These are phyloP conservation scores for Tachypleus tridentatus DNA, from an alignment of 1,140 invertebrate genomes.

Conservation along the genomic window DNA sequence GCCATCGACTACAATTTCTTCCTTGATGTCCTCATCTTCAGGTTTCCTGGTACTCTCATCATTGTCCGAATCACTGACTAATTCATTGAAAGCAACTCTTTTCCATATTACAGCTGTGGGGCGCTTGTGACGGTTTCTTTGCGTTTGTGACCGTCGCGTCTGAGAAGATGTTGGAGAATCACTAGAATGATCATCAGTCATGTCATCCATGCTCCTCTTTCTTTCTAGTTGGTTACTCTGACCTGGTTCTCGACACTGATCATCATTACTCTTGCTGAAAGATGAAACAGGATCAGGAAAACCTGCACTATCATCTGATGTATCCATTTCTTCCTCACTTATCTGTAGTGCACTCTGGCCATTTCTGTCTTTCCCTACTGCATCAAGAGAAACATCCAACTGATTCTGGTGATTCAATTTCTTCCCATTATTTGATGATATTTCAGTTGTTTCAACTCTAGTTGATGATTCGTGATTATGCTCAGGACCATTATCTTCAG, in stretches of 20 bases:
- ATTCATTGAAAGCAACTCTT: constrained; percentile 17
- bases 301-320: not conserved
- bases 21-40: constrained; percentile 2
- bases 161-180: not conserved
- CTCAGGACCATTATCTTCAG: not conserved
- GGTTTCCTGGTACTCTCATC: constrained; percentile 7
- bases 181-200: constrained; percentile 2
- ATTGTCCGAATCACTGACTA: constrained; percentile 18
- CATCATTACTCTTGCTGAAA: too few relatives aligned
- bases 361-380: not conserved
- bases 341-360: not conserved
- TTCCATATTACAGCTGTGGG: constrained; percentile 16
- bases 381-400: not conserved
- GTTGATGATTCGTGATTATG: too few relatives aligned
- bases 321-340: not conserved
- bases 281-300: not conserved
- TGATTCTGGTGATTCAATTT: not conserved
- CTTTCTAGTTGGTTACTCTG: not conserved
- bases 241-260: too few relatives aligned
- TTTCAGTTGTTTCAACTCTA: not conserved
- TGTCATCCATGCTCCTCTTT: constrained; percentile 3
- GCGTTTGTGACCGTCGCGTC: not conserved
- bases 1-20: constrained; percentile 11
- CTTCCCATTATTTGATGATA: not conserved
- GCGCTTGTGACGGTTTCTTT: not conserved